A percentile compares a stretch with the other conserved stretches of the same genome.
These are phyloP conservation scores for Drosophila incognita DNA, from an alignment of 2,888 invertebrate genomes.

Conservation along the genomic window DNA sequence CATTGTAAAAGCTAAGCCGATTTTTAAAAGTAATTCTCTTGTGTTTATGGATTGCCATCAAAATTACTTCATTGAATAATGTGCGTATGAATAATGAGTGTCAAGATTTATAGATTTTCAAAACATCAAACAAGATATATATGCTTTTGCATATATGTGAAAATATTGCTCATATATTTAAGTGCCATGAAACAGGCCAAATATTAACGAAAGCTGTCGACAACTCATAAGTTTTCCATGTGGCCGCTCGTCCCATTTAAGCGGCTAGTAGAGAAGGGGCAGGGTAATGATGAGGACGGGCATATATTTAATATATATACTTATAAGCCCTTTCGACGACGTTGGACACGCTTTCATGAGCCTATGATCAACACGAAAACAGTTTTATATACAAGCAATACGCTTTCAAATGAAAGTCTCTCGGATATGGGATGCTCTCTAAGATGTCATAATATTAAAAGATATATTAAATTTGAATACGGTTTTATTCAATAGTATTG, in stretches of 20 bases:
- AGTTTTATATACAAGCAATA: slow-evolving; percentile 14
- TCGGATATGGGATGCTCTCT: not conserved
- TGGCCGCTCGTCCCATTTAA: slow-evolving; percentile 26
- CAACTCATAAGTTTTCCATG: slow-evolving; percentile 30
- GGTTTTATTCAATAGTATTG: not conserved
- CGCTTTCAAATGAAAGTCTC: not conserved
- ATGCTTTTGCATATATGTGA: slow-evolving; percentile 31
- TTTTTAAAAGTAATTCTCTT: not conserved
- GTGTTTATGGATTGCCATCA: not conserved
- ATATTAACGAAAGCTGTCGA: slow-evolving; percentile 32
- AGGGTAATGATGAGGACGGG: not conserved
- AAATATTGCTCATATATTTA: slow-evolving; percentile 39
- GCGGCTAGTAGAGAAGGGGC: not conserved
- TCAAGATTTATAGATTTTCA: slow-evolving; percentile 44
- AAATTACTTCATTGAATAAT: slow-evolving; percentile 16
- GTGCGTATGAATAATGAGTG: slow-evolving; percentile 45
- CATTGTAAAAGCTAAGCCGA: not conserved
- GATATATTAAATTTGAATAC: not conserved
- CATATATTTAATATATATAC: slow-evolving; percentile 10
- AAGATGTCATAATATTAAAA: not conserved
- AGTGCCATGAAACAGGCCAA: slow-evolving; percentile 44
- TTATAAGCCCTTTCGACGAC: slow-evolving; percentile 40
- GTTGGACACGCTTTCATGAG: slow-evolving; percentile 67
- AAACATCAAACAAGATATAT: slow-evolving; percentile 28
- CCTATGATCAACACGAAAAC: slow-evolving; percentile 31